Evolutionary conservation across 2,888 invertebrate genomes (phyloP).

Genomic region (Lumbricus terrestris): DNA sequence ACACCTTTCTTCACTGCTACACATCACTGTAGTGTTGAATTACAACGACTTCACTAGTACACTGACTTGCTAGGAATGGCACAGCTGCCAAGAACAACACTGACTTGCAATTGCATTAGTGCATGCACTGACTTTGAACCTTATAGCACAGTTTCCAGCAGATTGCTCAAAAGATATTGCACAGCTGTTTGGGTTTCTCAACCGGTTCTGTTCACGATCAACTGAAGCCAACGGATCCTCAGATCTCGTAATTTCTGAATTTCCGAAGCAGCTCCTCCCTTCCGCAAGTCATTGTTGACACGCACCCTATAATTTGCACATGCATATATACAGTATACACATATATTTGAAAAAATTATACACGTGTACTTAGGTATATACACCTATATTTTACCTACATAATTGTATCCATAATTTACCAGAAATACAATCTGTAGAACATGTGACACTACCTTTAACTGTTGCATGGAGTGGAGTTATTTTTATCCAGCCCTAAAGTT

Average conservation of each 20-base stretch:
- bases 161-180: neutral
- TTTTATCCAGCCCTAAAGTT: too few relatives aligned
- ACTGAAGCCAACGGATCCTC: neutral
- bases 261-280: neutral
- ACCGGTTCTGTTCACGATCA: neutral
- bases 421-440: too few relatives aligned
- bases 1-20: too few relatives aligned
- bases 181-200: neutral
- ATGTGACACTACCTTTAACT: neutral
- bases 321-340: neutral
- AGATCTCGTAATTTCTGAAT: constrained; percentile 12
- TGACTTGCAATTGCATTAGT: neutral
- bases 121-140: neutral
- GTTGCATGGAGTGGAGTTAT: too few relatives aligned
- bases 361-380: too few relatives aligned
- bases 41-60: too few relatives aligned
- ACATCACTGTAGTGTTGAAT: too few relatives aligned
- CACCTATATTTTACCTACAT: too few relatives aligned
- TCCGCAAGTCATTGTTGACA: neutral
- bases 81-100: neutral
- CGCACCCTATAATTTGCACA: neutral
- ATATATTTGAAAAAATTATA: too few relatives aligned
- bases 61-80: neutral
- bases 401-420: too few relatives aligned
- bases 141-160: too few relatives aligned